Base-by-base conservation (phyloP, 2,797 vertebrate genomes). In the Vultur gryphus region DNA sequence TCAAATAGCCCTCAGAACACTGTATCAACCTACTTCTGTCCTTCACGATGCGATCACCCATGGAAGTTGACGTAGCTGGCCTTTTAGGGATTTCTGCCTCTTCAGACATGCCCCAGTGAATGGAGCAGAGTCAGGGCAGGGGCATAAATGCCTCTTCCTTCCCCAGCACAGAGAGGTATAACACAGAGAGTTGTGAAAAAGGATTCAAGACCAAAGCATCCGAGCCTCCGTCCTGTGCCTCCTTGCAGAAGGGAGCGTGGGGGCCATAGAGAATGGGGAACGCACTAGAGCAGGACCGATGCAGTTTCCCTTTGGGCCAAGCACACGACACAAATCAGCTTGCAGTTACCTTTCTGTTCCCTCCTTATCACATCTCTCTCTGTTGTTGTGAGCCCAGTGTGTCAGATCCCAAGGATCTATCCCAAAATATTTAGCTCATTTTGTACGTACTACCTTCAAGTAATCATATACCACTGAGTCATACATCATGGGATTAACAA, bases 391-490 rank as follows among this genome's bases (percentile, higher is more conserved):
- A 96, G 67, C 54, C 69, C 62, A 52, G 52, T 5, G 10, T 66
- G n/a, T 91, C 84, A 78, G 90, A 95, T 88, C 83, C 94, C 90
- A 75, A 90, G 69, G 69, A 95, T 90, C 82, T 79, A 77, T 80
- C 96, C 70, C 76, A 73, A 95, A 94, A 90, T 67, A 94, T 85
- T 96, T 79, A 90, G 57, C 90, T 97, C 93, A 95, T 92, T 84
- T 91, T 96, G 94, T 96, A 83, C 94, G 48, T 89, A 96, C 97
- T 98, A 93, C 97, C 94, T 93, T 73, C 59, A 72, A 93, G 97
- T 95, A 98, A 98, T 97, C 97, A 96, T 97, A 98, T 96, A 97
- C 96, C 95, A 94, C 96, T 96, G 96, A 98, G 94, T 98, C 98
- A 98, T 98, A 97, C 96, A 87, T 95, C 87, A 82, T 90, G 94